Conservation (phyloP, 2,797 vertebrate species). For the Microctenopoma stevenorrisi region DNA sequence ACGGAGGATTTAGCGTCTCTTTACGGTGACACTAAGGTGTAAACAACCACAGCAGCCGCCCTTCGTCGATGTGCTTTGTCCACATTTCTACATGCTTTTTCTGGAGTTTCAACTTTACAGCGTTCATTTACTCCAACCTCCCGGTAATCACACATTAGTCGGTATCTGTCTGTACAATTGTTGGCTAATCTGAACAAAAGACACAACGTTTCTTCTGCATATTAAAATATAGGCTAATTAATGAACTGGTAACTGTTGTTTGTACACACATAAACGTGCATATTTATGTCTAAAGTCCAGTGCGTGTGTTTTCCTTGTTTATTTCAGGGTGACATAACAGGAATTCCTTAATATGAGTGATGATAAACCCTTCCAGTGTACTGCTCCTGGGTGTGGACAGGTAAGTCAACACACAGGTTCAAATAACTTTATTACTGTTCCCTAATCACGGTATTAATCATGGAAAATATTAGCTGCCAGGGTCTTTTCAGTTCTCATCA, state of each 20-base stretch:
- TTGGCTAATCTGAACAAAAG: not conserved
- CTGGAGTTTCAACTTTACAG: conserved; percentile 4
- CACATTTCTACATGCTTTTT: conserved; percentile 8
- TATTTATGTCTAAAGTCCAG: not conserved
- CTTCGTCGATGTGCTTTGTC: conserved; percentile 69
- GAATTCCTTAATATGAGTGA: conserved; percentile 99
- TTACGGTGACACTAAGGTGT: conserved; percentile 51
- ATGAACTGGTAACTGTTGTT: not conserved
- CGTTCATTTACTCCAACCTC: not conserved
- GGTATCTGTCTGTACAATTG: not conserved
- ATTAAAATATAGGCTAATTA: not conserved
- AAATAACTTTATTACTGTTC: not conserved
- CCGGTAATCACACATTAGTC: not conserved
- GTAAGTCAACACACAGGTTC: conserved; percentile 75
- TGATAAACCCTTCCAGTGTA: conserved; percentile 99
- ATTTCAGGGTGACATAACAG: conserved; percentile 85
- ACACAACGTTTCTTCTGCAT: not conserved
- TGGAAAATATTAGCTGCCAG: too few relatives aligned
- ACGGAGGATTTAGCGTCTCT: conserved; percentile 10
- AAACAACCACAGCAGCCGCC: conserved; percentile 75
- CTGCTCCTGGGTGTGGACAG: conserved; percentile 99
- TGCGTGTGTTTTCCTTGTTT: conserved; percentile 29
- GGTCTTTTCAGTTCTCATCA: not conserved
- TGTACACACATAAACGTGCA: not conserved
- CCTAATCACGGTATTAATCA: too few relatives aligned